Evolutionary conservation across 2,113 vertebrate genomes (phyloP), one percentile per base, ranked within the genome.

Genomic region (Baryphthengus martii): DNA sequence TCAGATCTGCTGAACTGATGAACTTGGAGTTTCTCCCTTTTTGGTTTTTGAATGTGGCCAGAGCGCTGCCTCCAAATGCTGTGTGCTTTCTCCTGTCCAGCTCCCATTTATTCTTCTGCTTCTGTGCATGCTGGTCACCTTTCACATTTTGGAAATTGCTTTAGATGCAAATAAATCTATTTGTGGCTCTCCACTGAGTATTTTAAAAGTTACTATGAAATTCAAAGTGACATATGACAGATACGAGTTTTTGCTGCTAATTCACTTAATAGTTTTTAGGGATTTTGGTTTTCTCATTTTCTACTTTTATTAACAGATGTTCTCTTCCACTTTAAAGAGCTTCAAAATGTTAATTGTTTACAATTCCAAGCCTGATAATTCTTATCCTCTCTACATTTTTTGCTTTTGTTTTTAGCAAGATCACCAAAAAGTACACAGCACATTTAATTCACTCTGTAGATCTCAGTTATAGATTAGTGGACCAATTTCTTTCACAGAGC

Each of bases 331-430:
- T 90, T 93, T 67, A 93, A 91, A 92, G 19, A 59, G 19, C 76
- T 42, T 62, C 47, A 74, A 89, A 96, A 88, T 92, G 79, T 88
- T 93, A 88, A 92, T 95, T 94, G 85, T 90, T 95, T 89, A 50
- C 94, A 84, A 67, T 78, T 84, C 18, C 44, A 58, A 88, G 58
- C 19, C 42, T 63, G 50, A 71, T 63, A 28, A 42, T 93, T 88
- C 67, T 90, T 77, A 76, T 84, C 50, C 15, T 85, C 56, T 75
- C 53, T 49, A 8, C 37, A 19, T 37, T 96, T 88, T 66, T 71
- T 55, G 35, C 23, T 58, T 90, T 92, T 94, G 63, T 50, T 80
- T 90, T 81, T 83, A 80, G 37, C 50, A 55, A 58, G 17, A 83
- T 76, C n/a, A 66, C 67, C 42, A 55, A 9, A 16, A 50, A 73